These are phyloP conservation scores for Melanotaenia nigrans DNA, from an alignment of 2,797 vertebrate genomes.

Conservation along the genomic window DNA sequence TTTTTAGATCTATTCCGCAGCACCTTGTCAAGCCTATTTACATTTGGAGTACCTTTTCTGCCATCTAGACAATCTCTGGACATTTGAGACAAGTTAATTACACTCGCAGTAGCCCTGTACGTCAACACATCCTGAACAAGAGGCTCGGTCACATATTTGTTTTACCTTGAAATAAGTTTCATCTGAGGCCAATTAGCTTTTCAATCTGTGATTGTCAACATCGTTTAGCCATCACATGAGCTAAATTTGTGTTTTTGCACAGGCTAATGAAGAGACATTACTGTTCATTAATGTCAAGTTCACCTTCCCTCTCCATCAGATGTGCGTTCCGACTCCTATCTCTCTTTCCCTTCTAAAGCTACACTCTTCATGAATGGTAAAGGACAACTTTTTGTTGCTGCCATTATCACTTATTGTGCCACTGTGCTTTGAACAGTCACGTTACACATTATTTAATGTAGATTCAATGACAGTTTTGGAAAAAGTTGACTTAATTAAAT, in stretches of 20 bases:
- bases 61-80: conserved; percentile 70
- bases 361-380: conserved; percentile 43
- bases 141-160: conserved; percentile 35
- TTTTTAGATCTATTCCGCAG: conserved; percentile 37
- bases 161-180: conserved; percentile 57
- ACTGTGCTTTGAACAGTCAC: conserved; percentile 51
- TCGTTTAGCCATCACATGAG: conserved; percentile 61
- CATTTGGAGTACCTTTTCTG: conserved; percentile 54
- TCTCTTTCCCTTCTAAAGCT: conserved; percentile 40
- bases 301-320: conserved; percentile 71
- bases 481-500: conserved; percentile 67
- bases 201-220: conserved; percentile 71
- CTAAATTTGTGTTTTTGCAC: conserved; percentile 61
- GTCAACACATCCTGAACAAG: conserved; percentile 43
- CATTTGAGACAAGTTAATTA: conserved; percentile 36
- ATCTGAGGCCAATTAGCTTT: conserved; percentile 62
- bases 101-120: conserved; percentile 21
- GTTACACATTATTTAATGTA: conserved; percentile 53
- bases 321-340: conserved; percentile 57
- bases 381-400: conserved; percentile 42
- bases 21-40: conserved; percentile 51
- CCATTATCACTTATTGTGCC: conserved; percentile 56
- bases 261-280: conserved; percentile 71
- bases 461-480: conserved; percentile 63
- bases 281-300: conserved; percentile 74